phyloP scores from a whole-genome alignment of 1,140 invertebrate species.

The Drosophila teissieri region DNA sequence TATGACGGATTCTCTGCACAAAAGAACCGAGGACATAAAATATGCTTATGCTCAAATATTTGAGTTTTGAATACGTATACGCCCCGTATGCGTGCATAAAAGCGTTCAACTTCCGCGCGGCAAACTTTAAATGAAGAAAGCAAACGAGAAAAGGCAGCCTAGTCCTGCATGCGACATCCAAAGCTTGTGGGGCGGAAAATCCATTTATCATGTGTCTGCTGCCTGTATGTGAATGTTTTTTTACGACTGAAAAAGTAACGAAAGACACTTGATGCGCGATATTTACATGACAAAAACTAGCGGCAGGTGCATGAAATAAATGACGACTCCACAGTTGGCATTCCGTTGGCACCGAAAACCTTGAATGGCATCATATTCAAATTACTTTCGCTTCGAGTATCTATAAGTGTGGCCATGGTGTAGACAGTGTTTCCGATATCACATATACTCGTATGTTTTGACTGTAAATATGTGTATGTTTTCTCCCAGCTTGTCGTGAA shows the following conservation, averaged over 20 bases:
- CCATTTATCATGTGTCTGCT: conserved; percentile 58
- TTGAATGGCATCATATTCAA: conserved; percentile 24
- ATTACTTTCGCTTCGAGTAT: conserved; percentile 18
- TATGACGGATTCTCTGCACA: conserved; percentile 11
- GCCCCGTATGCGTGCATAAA: conserved; percentile 5
- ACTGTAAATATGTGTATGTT: conserved; percentile 5
- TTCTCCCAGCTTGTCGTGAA: not conserved
- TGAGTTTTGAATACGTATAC: conserved; percentile 29
- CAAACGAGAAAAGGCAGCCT: conserved; percentile 20
- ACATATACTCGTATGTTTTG: conserved; percentile 5
- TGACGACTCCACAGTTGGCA: conserved; percentile 40
- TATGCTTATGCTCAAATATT: conserved; percentile 25
- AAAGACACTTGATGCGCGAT: conserved; percentile 47
- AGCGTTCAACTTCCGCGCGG: conserved; percentile 33
- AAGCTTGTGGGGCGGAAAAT: conserved; percentile 56
- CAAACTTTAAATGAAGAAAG: conserved; percentile 48
- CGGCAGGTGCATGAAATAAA: conserved; percentile 38
- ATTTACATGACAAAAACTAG: conserved; percentile 45
- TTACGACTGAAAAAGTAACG: conserved; percentile 27
- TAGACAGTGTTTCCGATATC: not conserved
- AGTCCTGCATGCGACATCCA: conserved; percentile 47
- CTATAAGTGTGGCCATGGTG: conserved; percentile 15
- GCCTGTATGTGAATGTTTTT: conserved; percentile 29
- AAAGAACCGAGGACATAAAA: conserved; percentile 16
- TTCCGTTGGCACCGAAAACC: conserved; percentile 21